Evolutionary conservation across 2,113 vertebrate species (phyloP).

Genomic region (Propithecus coquereli): DNA sequence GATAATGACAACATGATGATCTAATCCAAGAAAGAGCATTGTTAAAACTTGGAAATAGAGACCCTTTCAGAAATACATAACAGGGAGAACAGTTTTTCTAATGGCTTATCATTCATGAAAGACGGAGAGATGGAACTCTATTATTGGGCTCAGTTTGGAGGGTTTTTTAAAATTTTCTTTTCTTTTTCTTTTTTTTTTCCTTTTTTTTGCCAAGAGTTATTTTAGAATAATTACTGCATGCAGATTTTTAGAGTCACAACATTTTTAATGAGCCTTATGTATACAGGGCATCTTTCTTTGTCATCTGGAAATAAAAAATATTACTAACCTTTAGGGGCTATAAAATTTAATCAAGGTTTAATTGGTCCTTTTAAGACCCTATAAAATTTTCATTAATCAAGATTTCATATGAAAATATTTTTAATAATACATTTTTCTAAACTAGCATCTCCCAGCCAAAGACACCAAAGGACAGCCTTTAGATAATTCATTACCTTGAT

Average conservation of each 20-base stretch:
- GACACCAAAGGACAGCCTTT: background rate
- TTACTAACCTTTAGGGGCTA: background rate
- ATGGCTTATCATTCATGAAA: background rate
- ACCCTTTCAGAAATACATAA: background rate
- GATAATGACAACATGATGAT: background rate
- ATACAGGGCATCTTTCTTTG: background rate
- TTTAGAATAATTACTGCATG: background rate
- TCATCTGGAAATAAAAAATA: slow-evolving; percentile 15
- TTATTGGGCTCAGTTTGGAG: background rate
- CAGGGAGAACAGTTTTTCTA: background rate
- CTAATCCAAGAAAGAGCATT: background rate
- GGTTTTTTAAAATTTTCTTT: no score
- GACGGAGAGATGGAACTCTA: background rate
- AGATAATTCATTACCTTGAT: background rate
- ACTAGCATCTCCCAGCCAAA: background rate
- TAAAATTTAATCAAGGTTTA: slow-evolving; percentile 51
- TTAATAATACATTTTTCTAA: slow-evolving; percentile 15
- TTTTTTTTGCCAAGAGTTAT: background rate
- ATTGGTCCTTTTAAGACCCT: slow-evolving; percentile 11
- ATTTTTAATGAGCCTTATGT: slow-evolving; percentile 15
- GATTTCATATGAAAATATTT: background rate
- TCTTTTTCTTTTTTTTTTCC: background rate
- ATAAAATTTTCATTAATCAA: slow-evolving; percentile 20
- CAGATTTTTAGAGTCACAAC: background rate
- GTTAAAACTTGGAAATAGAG: background rate